These are phyloP conservation scores for Asarcornis scutulata DNA, from an alignment of 2,113 vertebrate genomes.

Conservation along the genomic window DNA sequence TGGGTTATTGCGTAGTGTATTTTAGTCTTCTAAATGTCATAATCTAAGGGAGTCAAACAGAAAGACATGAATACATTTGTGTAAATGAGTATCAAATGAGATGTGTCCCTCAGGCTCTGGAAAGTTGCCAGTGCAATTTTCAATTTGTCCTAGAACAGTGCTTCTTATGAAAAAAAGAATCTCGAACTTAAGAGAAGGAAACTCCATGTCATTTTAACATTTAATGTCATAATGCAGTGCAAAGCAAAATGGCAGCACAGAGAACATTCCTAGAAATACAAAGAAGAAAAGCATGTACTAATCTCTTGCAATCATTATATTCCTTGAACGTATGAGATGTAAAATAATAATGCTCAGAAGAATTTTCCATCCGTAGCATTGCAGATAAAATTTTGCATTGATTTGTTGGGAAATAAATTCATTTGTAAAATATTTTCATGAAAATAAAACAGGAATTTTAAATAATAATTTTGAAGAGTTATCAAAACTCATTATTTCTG, in stretches of 20 bases:
- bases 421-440: not conserved
- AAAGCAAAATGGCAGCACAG: not conserved
- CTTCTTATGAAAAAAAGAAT: not conserved
- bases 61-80: conserved; percentile 48
- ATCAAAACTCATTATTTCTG: not conserved
- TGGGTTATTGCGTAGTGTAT: conserved; percentile 16
- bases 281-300: not conserved
- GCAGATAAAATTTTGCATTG: not conserved
- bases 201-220: not conserved
- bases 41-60: conserved; percentile 35
- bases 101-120: conserved; percentile 35
- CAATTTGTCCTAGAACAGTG: not conserved
- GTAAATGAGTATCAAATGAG: conserved; percentile 50
- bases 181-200: conserved; percentile 17
- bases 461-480: not conserved
- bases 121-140: conserved; percentile 43
- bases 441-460: not conserved
- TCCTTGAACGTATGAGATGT: not conserved
- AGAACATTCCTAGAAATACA: not conserved
- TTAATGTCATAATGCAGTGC: not conserved
- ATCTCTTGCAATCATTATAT: no score
- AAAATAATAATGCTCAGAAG: not conserved
- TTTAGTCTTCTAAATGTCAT: conserved; percentile 54
- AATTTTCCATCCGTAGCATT: not conserved
- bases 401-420: not conserved